Base-by-base conservation (phyloP, 2,888 invertebrate species). In the Sclerodermus sp. region DNA sequence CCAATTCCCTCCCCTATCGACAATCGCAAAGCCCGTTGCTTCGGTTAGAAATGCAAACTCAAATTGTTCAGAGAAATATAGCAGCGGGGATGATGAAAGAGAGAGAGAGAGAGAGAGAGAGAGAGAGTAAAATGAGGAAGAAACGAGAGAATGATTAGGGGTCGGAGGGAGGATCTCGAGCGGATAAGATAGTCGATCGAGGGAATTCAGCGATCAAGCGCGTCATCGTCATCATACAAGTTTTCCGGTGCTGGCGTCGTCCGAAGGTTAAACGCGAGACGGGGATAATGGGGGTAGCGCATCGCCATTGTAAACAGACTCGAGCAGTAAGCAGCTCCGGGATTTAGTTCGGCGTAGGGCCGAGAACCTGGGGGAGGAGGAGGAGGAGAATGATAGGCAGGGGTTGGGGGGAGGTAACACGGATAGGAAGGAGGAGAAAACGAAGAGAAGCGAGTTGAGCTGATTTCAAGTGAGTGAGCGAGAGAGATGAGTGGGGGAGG, bases 251-350 rank as follows among this genome's bases (percentile, higher is more conserved):
- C 38, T n/a, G 42, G 23, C 42, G 42, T 39, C 34, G 32, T 49
- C 45, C 61, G 60, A 64, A 64, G 62, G 66, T 67, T 65, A 65
- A 67, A 67, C 63, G 64, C 64, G 54, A 58, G 51, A 14, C 53
- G 52, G 55, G 62, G 58, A 67, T 66, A 68, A 69, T 62, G 63
- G 64, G 60, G 66, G 67, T 68, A 68, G 68, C 66, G 63, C 68
- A 70, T 71, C 69, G 67, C 68, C 68, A 71, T 71, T 72, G 71
- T 71, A 74, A 74, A 73, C 70, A 72, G 72, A 70, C 64, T 66
- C 61, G 68, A 63, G 67, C 64, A 53, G 66, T 64, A 65, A 69
- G 66, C 69, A 69, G 67, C 66, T 70, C 67, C 66, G 68, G 68
- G 69, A 71, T 73, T 73, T 71, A 67, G 67, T 72, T 66, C 58